Base-by-base conservation (phyloP, 2,888 invertebrate genomes). In the Apocheima hispidaria region DNA sequence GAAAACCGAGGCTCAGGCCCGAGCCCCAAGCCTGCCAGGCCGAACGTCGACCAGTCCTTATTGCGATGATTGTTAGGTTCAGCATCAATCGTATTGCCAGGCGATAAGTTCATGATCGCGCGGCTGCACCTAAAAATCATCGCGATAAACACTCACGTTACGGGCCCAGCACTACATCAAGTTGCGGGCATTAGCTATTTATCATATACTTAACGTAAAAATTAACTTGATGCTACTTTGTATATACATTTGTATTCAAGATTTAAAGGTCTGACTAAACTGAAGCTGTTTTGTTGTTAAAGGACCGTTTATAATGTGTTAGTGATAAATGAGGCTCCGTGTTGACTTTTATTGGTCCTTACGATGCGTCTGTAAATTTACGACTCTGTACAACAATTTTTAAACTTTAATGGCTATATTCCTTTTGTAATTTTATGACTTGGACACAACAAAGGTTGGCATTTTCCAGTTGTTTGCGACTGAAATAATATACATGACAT, bases 331-430 rank as follows among this genome's bases (percentile, higher is more conserved):
- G 43, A 12, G 46, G 23, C 44, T 44, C 12, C 58, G 60, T 40
- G 60, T 28, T 59, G 60, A 67, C 65, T 26, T 64, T 64, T 65
- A 68, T 69, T 56, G 60, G 18, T 52, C 30, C 53, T 64, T 48
- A 57, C 46, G 58, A 66, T 55, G 61, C 35, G 49, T n/a, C 56
- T 10, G 18, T n/a, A 46, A 28, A 67, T 65, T 67, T 64, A 67
- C 60, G 55, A 30, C 44, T 53, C 48, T 58, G 64, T 51, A 65
- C 56, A 41, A 58, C 63, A 52, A 33, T 53, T 60, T 64, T 61
- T 55, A 56, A 62, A 60, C 44, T 36, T 28, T 53, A 60, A 60
- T 55, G 44, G 57, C 54, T 36, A 43, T 36, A 43, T 60, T 63
- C 49, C 53, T 54, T 48, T 61, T 53, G 41, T 56, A 46, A 20